Percentiles rank a stretch among this genome's conserved stretches.
Evolutionary conservation across 2,888 invertebrate species (phyloP).

Genomic region (Eristalinus sepulchralis): DNA sequence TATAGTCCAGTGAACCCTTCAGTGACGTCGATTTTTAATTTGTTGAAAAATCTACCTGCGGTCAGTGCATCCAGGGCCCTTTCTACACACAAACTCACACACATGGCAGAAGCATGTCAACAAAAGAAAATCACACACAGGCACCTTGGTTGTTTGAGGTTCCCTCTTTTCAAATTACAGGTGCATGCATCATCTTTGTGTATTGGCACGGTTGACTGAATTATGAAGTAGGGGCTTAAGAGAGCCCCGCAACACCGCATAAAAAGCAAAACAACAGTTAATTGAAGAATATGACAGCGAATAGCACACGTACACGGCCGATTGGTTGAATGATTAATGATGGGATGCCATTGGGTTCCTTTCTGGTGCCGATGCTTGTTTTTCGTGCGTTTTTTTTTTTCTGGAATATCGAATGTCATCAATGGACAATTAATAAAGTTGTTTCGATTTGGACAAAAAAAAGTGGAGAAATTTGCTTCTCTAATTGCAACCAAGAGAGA

Average conservation of each 20-base stretch:
- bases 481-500: background rate
- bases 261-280: conserved; percentile 36
- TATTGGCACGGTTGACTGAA: conserved; percentile 44
- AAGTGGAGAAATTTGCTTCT: background rate
- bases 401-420: conserved; percentile 13
- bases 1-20: conserved; percentile 34
- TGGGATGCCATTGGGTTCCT: conserved; percentile 46
- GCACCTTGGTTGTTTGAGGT: background rate
- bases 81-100: background rate
- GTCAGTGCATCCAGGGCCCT: conserved; percentile 33
- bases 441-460: background rate
- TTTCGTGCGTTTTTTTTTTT: background rate
- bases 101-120: background rate
- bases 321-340: conserved; percentile 46
- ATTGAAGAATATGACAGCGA: conserved; percentile 27
- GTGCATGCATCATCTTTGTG: conserved; percentile 10
- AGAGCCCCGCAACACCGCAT: background rate
- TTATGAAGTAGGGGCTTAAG: conserved; percentile 14
- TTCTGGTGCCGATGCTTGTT: conserved; percentile 40
- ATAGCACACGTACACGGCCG: conserved; percentile 22
- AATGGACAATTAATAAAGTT: conserved; percentile 7
- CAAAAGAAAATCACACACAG: background rate
- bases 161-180: conserved; percentile 27
- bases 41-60: conserved; percentile 26
- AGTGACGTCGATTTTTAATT: conserved; percentile 32